Evolutionary conservation across 2,797 vertebrate species (phyloP).

Genomic region (Coreius guichenoti): DNA sequence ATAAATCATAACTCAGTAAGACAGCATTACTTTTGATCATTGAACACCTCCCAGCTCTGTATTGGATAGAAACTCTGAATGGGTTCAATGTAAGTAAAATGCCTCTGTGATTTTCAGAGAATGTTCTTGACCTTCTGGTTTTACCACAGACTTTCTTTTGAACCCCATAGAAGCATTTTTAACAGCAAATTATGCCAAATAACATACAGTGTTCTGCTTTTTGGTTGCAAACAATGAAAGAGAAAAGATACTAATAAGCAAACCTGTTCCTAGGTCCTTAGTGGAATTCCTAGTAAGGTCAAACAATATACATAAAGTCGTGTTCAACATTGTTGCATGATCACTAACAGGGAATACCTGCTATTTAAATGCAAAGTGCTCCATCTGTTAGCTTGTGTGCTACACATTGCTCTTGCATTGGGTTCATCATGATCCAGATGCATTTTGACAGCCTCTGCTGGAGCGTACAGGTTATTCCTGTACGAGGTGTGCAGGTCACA

Average conservation of each 20-base stretch:
- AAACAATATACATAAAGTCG: conserved; percentile 1
- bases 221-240: background rate
- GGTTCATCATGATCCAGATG: conserved; percentile 39
- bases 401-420: conserved; percentile 19
- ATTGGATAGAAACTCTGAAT: conserved; percentile 4
- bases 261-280: background rate
- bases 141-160: background rate
- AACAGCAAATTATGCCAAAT: background rate
- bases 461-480: conserved; percentile 17
- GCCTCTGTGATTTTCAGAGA: background rate
- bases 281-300: conserved; percentile 12
- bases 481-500: conserved; percentile 25
- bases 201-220: background rate
- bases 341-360: conserved; percentile 36
- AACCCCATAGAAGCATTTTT: background rate
- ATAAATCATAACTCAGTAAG: conserved; percentile 30
- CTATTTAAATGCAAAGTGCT: conserved; percentile 38
- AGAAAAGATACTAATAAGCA: background rate
- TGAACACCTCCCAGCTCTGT: background rate
- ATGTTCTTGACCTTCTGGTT: conserved; percentile 2
- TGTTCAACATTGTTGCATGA: conserved; percentile 21
- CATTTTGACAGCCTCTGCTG: conserved; percentile 40
- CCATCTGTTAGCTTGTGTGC: conserved; percentile 20
- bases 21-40: conserved; percentile 14
- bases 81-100: background rate